Conservation (phyloP, 1,140 invertebrate genomes). For the Chionoecetes opilio region DNA sequence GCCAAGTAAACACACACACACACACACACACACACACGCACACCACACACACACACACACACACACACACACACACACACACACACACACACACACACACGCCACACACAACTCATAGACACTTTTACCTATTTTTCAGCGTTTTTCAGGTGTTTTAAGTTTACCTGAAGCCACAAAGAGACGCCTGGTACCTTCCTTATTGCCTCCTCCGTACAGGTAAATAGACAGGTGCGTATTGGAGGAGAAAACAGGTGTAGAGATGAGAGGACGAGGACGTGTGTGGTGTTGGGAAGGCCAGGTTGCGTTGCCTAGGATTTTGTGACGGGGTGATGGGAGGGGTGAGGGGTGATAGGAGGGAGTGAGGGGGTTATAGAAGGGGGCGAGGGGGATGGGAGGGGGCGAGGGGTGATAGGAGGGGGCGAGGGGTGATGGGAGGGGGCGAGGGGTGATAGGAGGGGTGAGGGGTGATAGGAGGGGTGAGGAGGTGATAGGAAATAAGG, state of each 20-base stretch:
- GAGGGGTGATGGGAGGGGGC: neutral
- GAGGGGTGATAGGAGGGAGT: neutral
- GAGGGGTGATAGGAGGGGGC: neutral
- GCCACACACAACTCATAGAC: neutral
- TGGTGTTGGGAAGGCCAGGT: neutral
- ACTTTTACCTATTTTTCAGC: neutral
- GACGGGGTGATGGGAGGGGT: neutral
- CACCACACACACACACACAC: neutral
- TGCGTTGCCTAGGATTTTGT: neutral
- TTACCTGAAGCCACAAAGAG: neutral
- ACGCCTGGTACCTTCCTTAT: neutral
- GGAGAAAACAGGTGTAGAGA: neutral
- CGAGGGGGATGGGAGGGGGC: neutral
- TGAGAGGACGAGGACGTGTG: neutral
- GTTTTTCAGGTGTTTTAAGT: neutral
- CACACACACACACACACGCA: neutral
- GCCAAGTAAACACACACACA: neutral
- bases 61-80: neutral
- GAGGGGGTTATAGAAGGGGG: neutral
- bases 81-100: neutral
- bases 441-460: neutral
- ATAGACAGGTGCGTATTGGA: neutral
- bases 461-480: neutral
- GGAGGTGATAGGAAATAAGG: neutral
- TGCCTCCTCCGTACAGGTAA: neutral